A percentile compares a stretch with the other conserved stretches of the same genome.
Evolutionary conservation across 2,888 invertebrate genomes (phyloP).

Genomic region (Lydus trimaculatus): DNA sequence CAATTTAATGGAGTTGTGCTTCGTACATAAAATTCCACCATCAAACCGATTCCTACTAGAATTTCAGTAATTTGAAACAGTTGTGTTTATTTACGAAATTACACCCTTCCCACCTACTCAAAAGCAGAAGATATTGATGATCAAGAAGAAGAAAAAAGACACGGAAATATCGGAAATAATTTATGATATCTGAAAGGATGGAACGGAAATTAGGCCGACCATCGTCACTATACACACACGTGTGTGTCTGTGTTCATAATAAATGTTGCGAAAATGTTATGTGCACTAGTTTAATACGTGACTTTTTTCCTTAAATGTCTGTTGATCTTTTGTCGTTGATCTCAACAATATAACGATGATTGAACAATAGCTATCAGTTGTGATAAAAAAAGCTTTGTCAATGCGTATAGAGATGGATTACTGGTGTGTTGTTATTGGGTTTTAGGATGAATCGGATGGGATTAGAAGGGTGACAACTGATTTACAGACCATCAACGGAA

Average conservation of each 20-base stretch:
- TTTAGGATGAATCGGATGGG: neutral
- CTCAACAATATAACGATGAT: too few species aligned
- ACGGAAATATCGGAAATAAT: neutral
- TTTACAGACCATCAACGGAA: neutral
- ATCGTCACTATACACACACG: neutral
- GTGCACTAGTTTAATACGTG: neutral
- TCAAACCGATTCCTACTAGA: neutral
- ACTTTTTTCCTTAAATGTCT: neutral
- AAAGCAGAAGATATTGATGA: too few species aligned
- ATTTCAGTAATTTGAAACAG: neutral
- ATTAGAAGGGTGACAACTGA: neutral
- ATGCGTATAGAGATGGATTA: neutral
- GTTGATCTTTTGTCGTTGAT: neutral
- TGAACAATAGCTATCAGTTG: neutral
- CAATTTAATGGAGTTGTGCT: neutral
- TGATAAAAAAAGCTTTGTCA: neutral
- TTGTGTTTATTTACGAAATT: neutral
- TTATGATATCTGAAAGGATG: neutral
- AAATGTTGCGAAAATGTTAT: neutral
- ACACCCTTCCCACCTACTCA: neutral
- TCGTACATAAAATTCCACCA: neutral
- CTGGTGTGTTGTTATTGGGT: neutral
- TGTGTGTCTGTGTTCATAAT: neutral
- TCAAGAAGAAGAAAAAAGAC: neutral
- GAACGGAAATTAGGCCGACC: constrained; percentile 6